Base-by-base conservation (phyloP, 2,113 vertebrate genomes). In the Poecilia latipinna region DNA sequence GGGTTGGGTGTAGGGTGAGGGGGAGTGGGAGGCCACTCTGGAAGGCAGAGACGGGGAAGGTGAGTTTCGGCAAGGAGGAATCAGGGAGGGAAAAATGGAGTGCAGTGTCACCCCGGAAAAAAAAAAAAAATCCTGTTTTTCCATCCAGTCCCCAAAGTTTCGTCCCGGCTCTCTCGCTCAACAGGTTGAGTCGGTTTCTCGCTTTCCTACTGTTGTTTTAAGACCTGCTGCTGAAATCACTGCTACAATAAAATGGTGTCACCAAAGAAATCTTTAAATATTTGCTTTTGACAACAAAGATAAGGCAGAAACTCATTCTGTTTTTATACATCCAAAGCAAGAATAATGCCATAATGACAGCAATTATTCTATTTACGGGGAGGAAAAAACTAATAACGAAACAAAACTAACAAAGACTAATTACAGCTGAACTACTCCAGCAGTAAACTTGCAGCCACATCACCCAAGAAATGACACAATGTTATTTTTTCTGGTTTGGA, bases 171-270 rank as follows among this genome's bases (percentile, higher is more conserved):
- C 89, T 85, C 90, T 85, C 4, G 92, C 64, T 87, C 77, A 80
- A 90, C 92, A 88, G 91, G 92, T 90, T 90, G 69, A 4, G 86
- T 66, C 80, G 37, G 90, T 87, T 90, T 87, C n/a, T 8, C 8
- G 61, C 13, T 84, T 79, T 60, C 63, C 63, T 67, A 65, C 29
- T 88, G 80, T 62, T 61, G 35, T 28, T 78, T 71, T 72, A 44
- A 69, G 32, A 57, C 65, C 78, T 74, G 65, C 68, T 3, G 8
- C 74, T 42, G 74, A 83, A 88, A 73, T 26, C 70, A 64, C 67
- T 0, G 26, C 44, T 48, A 48, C 24, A 69, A 80, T 69, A 68
- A 72, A 82, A 88, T 1, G 72, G 78, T 63, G 42, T 70, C 70
- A 4, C 4, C 8, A 57, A 85, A 68, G 3, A 60, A 80, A 79